Percentiles rank a stretch among this genome's conserved stretches.
Conservation (phyloP, 2,797 vertebrate species). For the Masticophis lateralis region DNA sequence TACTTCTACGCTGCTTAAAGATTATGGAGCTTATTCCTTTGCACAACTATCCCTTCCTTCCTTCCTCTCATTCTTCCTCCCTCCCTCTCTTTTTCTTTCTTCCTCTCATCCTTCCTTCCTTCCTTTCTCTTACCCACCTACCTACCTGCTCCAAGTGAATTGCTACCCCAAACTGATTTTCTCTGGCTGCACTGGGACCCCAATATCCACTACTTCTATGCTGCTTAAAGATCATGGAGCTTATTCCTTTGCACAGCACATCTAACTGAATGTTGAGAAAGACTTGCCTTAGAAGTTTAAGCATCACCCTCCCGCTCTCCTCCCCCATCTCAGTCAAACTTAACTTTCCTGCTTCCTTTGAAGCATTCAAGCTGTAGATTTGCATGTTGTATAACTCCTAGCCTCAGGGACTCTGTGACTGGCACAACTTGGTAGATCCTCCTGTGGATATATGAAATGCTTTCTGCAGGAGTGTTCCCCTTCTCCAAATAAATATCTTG, state of each 20-base stretch:
- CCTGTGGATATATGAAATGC: neutral
- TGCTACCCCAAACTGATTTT: neutral
- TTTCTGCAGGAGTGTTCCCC: neutral
- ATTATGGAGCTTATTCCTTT: neutral
- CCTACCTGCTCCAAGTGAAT: neutral
- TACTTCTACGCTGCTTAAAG: neutral
- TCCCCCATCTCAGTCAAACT: neutral
- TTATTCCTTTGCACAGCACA: neutral
- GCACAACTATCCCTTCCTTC: too few relatives aligned
- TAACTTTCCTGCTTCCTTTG: neutral
- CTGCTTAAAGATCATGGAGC: neutral
- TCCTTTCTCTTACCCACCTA: too few relatives aligned
- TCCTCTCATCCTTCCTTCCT: too few relatives aligned
- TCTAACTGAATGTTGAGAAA: neutral
- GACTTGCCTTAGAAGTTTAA: neutral
- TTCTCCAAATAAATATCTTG: neutral
- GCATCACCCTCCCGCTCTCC: too few relatives aligned
- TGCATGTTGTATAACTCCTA: slow-evolving; percentile 1
- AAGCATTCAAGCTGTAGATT: neutral
- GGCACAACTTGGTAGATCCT: neutral
- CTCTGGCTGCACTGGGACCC: neutral
- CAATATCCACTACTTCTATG: neutral
- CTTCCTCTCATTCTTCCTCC: too few relatives aligned
- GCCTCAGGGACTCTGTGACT: neutral
- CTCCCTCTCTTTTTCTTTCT: too few relatives aligned